Evolutionary conservation across 1,140 invertebrate species (phyloP).

Genomic region (Drosophila sproati): DNA sequence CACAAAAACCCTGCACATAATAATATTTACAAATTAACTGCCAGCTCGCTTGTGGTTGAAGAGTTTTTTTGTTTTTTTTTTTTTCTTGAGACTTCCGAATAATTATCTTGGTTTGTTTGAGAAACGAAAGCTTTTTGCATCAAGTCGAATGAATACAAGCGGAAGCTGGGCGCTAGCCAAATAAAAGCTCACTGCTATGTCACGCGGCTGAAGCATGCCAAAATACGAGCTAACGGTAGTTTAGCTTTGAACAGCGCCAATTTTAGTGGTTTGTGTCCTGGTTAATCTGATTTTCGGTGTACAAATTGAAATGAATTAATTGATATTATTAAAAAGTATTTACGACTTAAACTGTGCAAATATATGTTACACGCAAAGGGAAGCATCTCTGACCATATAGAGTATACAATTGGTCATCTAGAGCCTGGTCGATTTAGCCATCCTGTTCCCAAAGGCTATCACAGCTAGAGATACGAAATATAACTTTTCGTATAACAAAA

Average conservation of each 20-base stretch:
- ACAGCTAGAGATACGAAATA: too few species aligned
- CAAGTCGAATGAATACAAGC: background rate
- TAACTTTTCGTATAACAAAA: too few species aligned
- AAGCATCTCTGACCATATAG: too few species aligned
- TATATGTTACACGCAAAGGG: too few species aligned
- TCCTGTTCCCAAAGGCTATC: too few species aligned
- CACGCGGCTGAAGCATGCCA: background rate
- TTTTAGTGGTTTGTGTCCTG: slow-evolving; percentile 13
- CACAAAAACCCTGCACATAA: slow-evolving; percentile 5
- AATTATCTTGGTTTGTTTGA: background rate
- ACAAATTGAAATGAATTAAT: too few species aligned
- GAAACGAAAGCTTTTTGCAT: slow-evolving; percentile 20
- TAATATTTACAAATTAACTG: slow-evolving; percentile 9
- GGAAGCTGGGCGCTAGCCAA: slow-evolving; percentile 8
- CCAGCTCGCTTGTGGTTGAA: background rate
- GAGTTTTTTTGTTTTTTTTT: background rate
- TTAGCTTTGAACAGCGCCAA: background rate
- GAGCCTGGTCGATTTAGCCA: too few species aligned
- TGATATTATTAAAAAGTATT: too few species aligned
- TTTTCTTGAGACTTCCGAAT: slow-evolving; percentile 2
- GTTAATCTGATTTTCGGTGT: too few species aligned
- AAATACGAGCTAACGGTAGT: background rate
- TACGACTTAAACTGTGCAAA: too few species aligned
- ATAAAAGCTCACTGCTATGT: slow-evolving; percentile 23
- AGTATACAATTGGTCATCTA: too few species aligned